Evolutionary conservation across 1,140 invertebrate genomes (phyloP), one percentile per base, ranked within the genome.

Genomic region (Eriocheir sinensis): DNA sequence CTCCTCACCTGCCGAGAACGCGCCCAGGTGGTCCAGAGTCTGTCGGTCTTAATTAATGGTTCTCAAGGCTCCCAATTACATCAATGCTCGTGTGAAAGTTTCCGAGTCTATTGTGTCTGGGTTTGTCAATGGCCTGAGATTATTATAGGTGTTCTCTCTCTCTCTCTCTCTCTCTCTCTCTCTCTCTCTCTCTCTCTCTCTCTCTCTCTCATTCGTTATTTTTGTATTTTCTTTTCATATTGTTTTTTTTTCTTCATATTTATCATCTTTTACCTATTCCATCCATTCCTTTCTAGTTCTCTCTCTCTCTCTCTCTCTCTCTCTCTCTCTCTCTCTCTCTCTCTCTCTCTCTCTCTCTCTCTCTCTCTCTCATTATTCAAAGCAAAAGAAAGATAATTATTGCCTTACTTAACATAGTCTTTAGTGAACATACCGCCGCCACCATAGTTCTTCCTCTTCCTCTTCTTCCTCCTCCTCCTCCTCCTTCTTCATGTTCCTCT

Each of bases 341-440:
- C 60, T 72, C 17, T 72, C 60, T 72, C 1, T 72, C 60, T 72
- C 60, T n/a, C 60, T 72, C 60, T n/a, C 21, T 72, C 60, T 72
- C 60, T 72, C 60, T 72, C 60, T n/a, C 60, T 72, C 60, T 72
- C 21, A 72, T 72, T 72, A 72, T 72, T 72, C 60, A 72, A 21
- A n/a, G n/a, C 21, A 72, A 72, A 21, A 72, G 6, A 72, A n/a
- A 72, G 60, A 72, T 72, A 72, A 27, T 72, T 21, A 72, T 72
- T 72, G 27, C 60, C 60, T 72, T 72, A 72, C 60, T 72, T 72
- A 72, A n/a, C 60, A 72, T 72, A 72, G 60, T n/a, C 21, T 72
- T n/a, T 12, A 17, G 21, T 21, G 6, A n/a, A 72, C 60, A 1
- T n/a, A n/a, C 27, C 60, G 60, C 60, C 60, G 27, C 60, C 1